phyloP scores from a whole-genome alignment of 2,888 invertebrate species.

The Diachrysia chrysitis region DNA sequence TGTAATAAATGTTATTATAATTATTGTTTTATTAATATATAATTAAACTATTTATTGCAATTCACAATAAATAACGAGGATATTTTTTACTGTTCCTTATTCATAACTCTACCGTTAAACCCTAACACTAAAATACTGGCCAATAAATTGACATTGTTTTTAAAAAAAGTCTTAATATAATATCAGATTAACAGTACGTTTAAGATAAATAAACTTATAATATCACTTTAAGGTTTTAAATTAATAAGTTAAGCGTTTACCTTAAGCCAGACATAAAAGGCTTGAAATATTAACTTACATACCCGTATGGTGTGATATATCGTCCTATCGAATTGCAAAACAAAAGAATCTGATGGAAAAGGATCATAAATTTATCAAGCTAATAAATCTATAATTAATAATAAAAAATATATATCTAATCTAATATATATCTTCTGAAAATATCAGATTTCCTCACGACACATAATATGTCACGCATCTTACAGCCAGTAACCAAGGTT shows the following conservation, averaged over 20 bases:
- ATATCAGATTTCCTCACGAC: too few relatives aligned
- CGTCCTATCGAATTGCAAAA: not conserved
- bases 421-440: too few relatives aligned
- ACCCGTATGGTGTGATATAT: not conserved
- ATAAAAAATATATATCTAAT: too few relatives aligned
- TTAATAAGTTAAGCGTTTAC: constrained; percentile 3
- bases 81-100: constrained; percentile 13
- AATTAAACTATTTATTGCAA: not conserved
- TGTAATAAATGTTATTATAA: too few relatives aligned
- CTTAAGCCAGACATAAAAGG: constrained; percentile 1
- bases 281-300: not conserved
- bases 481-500: too few relatives aligned
- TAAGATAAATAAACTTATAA: constrained; percentile 39
- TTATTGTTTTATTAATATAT: constrained; percentile 14
- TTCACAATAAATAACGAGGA: constrained; percentile 22
- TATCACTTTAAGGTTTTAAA: not conserved
- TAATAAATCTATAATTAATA: too few relatives aligned
- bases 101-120: constrained; percentile 40
- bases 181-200: constrained; percentile 40
- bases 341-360: not conserved
- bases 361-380: too few relatives aligned
- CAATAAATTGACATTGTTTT: constrained; percentile 41
- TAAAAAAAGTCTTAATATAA: constrained; percentile 21
- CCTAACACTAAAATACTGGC: constrained; percentile 39
- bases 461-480: too few relatives aligned